Evolutionary conservation across 2,113 vertebrate genomes (phyloP), one percentile per base, ranked within the genome.

Genomic region (Coturnix japonica): DNA sequence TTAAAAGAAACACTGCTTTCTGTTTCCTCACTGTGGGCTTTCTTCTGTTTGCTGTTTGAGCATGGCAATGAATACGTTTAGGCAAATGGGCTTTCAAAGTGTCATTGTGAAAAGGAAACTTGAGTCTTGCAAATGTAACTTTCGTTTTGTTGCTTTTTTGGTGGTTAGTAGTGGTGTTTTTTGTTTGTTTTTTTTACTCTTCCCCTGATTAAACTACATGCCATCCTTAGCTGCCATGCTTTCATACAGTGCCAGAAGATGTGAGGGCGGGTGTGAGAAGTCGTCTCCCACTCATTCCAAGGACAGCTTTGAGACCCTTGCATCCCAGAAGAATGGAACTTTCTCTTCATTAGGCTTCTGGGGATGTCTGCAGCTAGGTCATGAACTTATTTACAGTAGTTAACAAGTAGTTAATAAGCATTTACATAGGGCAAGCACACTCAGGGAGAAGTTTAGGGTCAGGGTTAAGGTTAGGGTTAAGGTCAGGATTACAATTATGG

Each of bases 41-140:
- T 85, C 33, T 6, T 9, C 57, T 85, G 59, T 85, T 91, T 89
- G 59, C 70, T 92, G 11, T 82, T 87, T 65, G 41, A 84, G 84
- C 94, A 73, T 33, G 20, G 49, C 78, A 79, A 61, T 79, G 78
- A 95, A 85, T 85, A 87, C 31, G 54, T 70, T 80, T 87, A 92
- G 63, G 46, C 54, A 87, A 92, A 91, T 46, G 59, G 28, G 4
- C 33, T 91, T 95, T 95, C 67, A 59, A 82, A 95, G 84, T 76
- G 67, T 94, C 82, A 43, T 54, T 87, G 37, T 76, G 78, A 89
- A 95, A 85, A 37, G 59, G 91, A 76, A 96, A 76, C 59, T 43
- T 43, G 25, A 77, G 49, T 23, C 46, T 82, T 79, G 54, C 21
- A 94, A 95, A 93, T 87, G 22, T 87, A 85, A 85, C 79, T 89